A percentile compares a stretch with the other conserved stretches of the same genome.
Evolutionary conservation across 2,888 invertebrate genomes (phyloP).

Genomic region (Myopa testacea): DNA sequence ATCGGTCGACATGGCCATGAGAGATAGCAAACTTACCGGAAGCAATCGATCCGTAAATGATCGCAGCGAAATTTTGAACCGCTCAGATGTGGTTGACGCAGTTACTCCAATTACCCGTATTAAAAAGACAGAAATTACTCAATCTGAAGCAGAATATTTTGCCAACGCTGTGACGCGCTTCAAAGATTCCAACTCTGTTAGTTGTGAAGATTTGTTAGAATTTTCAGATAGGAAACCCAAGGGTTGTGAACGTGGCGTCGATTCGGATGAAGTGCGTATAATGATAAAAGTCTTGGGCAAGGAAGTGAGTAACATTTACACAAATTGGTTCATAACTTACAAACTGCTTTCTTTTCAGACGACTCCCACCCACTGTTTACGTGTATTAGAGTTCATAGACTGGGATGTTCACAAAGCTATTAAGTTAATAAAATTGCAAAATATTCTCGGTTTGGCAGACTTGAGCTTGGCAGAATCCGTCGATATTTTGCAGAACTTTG

Average conservation of each 20-base stretch:
- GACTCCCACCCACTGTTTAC: slow-evolving; percentile 80
- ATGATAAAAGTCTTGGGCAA: slow-evolving; percentile 89
- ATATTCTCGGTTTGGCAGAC: slow-evolving; percentile 59
- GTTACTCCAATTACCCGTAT: background rate
- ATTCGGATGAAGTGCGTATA: slow-evolving; percentile 91
- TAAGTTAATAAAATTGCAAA: slow-evolving; percentile 72
- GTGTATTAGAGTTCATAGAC: slow-evolving; percentile 83
- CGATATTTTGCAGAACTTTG: slow-evolving; percentile 63
- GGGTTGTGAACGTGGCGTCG: slow-evolving; percentile 84
- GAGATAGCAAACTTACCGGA: slow-evolving; percentile 23
- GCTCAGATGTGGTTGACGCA: background rate
- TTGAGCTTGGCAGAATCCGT: slow-evolving; percentile 62
- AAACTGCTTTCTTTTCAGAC: slow-evolving; percentile 68
- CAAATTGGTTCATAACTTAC: background rate
- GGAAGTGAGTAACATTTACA: slow-evolving; percentile 71
- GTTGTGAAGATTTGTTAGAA: slow-evolving; percentile 90
- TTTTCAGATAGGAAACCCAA: slow-evolving; percentile 87
- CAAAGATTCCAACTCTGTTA: slow-evolving; percentile 81
- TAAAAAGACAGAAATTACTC: slow-evolving; percentile 9
- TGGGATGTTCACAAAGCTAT: slow-evolving; percentile 93
- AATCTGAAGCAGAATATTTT: slow-evolving; percentile 56
- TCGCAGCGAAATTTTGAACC: background rate
- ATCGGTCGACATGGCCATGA: slow-evolving; percentile 65
- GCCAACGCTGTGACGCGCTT: slow-evolving; percentile 57
- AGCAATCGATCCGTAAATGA: background rate